Evolutionary conservation across 2,113 vertebrate genomes (phyloP).

Genomic region (Vanacampus margaritifer): DNA sequence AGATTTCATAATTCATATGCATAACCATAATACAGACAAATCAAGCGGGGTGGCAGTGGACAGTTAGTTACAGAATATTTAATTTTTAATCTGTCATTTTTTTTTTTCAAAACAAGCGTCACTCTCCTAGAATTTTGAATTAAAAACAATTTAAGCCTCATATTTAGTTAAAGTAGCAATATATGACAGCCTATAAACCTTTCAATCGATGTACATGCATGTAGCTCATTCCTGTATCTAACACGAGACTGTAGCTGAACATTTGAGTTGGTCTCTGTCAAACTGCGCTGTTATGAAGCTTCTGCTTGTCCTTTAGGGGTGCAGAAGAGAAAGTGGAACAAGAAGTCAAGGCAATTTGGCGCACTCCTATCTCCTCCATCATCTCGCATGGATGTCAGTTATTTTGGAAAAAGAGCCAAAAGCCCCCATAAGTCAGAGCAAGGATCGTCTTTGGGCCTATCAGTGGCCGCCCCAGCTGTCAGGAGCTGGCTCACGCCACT

Average conservation of each 20-base stretch:
- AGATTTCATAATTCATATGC: slow-evolving; percentile 3
- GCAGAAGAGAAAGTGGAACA: slow-evolving; percentile 29
- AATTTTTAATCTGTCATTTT: neutral
- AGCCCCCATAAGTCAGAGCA: neutral
- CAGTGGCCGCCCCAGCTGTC: slow-evolving; percentile 2
- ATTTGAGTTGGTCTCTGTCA: neutral
- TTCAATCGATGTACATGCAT: neutral
- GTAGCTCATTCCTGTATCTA: neutral
- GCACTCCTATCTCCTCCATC: slow-evolving; percentile 36
- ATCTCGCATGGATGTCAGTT: slow-evolving; percentile 43
- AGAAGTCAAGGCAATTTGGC: slow-evolving; percentile 39
- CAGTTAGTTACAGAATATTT: neutral
- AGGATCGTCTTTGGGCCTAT: slow-evolving; percentile 1
- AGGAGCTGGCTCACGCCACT: neutral
- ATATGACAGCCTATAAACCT: neutral
- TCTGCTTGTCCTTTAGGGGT: slow-evolving; percentile 24
- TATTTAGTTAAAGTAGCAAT: neutral
- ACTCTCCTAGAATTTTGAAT: neutral
- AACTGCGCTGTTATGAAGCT: neutral
- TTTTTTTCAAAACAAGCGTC: neutral
- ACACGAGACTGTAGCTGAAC: neutral
- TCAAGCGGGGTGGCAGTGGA: neutral
- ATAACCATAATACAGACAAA: neutral
- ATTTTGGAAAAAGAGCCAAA: slow-evolving; percentile 29
- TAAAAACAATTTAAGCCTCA: neutral